Evolutionary conservation across 2,888 invertebrate species (phyloP).

Genomic region (Morpho helenor): DNA sequence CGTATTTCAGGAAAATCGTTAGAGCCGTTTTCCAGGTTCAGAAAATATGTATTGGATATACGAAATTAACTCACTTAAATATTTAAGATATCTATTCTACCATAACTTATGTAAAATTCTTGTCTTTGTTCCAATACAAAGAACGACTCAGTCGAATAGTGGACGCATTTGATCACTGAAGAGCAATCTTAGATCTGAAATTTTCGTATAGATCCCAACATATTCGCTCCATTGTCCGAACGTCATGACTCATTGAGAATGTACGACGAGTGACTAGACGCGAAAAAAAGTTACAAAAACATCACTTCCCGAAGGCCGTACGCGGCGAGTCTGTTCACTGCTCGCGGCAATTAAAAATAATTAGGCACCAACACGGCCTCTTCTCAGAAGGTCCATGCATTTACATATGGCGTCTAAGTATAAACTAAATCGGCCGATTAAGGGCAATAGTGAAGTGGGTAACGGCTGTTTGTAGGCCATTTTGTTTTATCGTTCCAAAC

Average conservation of each 20-base stretch:
- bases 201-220: too few relatives aligned
- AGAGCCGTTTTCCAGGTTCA: too few relatives aligned
- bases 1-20: too few relatives aligned
- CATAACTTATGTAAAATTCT: too few relatives aligned
- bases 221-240: too few relatives aligned
- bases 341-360: constrained; percentile 77
- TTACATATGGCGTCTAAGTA: constrained; percentile 70
- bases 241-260: constrained; percentile 31
- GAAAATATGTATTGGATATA: too few relatives aligned
- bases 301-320: constrained; percentile 70
- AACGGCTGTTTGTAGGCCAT: constrained; percentile 35
- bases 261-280: constrained; percentile 71
- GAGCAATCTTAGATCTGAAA: too few relatives aligned
- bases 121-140: too few relatives aligned
- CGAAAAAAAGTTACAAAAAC: constrained; percentile 64
- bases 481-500: neutral
- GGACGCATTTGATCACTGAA: too few relatives aligned
- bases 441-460: constrained; percentile 75
- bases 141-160: too few relatives aligned
- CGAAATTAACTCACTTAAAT: too few relatives aligned
- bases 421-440: constrained; percentile 69
- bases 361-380: constrained; percentile 70
- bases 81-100: too few relatives aligned
- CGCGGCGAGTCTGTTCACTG: constrained; percentile 47
- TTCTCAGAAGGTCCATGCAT: constrained; percentile 75